Percentiles rank a stretch among this genome's conserved stretches.
These are phyloP conservation scores for Micrasema longulum DNA, from an alignment of 1,140 invertebrate species.

Conservation along the genomic window DNA sequence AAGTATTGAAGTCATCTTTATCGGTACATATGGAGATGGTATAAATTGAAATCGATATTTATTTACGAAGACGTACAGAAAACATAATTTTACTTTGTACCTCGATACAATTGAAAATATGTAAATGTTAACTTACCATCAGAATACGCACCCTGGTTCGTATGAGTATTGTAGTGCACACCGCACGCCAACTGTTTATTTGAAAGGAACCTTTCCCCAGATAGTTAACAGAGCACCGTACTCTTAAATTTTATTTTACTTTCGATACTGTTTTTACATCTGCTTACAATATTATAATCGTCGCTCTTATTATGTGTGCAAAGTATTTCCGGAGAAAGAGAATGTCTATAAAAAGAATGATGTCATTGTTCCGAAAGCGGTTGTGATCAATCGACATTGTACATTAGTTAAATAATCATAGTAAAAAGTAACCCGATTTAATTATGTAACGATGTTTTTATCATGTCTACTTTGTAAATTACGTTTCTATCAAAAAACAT, in stretches of 20 bases:
- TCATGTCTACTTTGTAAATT: background rate
- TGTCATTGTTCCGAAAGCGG: slow-evolving; percentile 5
- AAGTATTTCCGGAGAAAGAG: slow-evolving; percentile 21
- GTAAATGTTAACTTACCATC: background rate
- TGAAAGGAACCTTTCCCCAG: slow-evolving; percentile 36
- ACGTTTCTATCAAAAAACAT: background rate
- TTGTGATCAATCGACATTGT: background rate
- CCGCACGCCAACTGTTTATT: slow-evolving; percentile 5
- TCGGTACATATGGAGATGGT: too few species aligned
- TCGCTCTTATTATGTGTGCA: too few species aligned
- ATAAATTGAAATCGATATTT: too few species aligned
- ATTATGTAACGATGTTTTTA: background rate
- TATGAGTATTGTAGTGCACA: background rate
- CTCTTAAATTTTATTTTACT: slow-evolving; percentile 12
- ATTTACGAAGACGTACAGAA: too few species aligned
- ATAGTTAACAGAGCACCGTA: background rate
- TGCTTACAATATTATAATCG: too few species aligned
- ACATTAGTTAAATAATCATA: background rate
- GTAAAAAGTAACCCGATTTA: background rate
- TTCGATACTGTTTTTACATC: background rate
- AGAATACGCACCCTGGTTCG: slow-evolving; percentile 7
- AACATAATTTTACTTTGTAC: too few species aligned
- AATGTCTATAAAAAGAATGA: slow-evolving; percentile 1
- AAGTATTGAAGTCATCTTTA: too few species aligned
- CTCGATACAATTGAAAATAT: slow-evolving; percentile 5